Base-by-base conservation (phyloP, 2,888 invertebrate species). In the Brachylomia viminalis region DNA sequence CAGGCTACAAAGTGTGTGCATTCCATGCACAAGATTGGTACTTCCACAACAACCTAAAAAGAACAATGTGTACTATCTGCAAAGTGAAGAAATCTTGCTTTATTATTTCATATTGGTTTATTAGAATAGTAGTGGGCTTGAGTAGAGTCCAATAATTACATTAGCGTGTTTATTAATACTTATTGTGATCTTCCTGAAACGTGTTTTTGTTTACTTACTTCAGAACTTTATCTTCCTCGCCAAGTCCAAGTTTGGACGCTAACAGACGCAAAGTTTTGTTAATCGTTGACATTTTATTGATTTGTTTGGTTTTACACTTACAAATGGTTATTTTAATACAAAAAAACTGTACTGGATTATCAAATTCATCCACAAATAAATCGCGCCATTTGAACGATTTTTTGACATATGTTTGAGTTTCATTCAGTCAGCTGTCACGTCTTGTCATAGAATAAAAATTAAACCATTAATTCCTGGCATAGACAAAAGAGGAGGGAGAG, bases 201-300 rank as follows among this genome's bases (percentile, higher is more conserved):
- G 56, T 58, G 38, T 56, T 62, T 72, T 77, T 77, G 62, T 80
- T 81, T 76, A 86, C 87, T 87, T 90, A 96, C 96, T 93, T 92
- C 71, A 96, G 72, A 87, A 95, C 93, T 92, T 93, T 95, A 54
- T 93, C 94, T 84, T 96, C 94, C 6, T 94, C 92, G n/a, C 81
- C 88, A 45, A 96, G 87, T 42, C 95, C 95, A 73, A 96, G 90
- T 88, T 96, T 96, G 3, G 91, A 87, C 33, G 95, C 95, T 85
- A 95, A 89, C n/a, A 95, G 79, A 65, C 88, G 88, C 20, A 96
- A 85, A 61, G 95, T 94, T 91, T 93, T 95, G 82, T 92, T 94
- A 66, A 92, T 88, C 4, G 86, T 85, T 30, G 94, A 90, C 95
- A 95, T 95, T 82, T 79, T 87, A 52, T 23, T 45, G 2, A 6